These are phyloP conservation scores for Cremastinae sp. DNA, from an alignment of 2,888 invertebrate genomes.

Conservation along the genomic window DNA sequence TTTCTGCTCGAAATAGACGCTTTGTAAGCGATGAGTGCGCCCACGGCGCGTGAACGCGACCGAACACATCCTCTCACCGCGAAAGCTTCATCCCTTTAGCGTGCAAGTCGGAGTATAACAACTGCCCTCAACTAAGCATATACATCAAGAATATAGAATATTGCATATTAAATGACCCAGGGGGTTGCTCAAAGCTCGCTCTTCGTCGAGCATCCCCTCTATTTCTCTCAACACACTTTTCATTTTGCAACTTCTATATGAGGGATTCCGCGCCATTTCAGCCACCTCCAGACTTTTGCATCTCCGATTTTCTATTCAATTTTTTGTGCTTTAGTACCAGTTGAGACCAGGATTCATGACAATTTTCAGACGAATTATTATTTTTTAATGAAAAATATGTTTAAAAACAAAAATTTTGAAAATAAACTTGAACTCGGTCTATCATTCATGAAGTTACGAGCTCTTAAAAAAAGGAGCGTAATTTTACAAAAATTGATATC, in stretches of 20 bases:
- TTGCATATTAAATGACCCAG: slow-evolving; percentile 49
- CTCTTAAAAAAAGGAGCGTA: too few species aligned
- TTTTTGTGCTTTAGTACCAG: too few species aligned
- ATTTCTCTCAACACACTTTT: slow-evolving; percentile 35
- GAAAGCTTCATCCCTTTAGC: slow-evolving; percentile 24
- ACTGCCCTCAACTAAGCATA: slow-evolving; percentile 43
- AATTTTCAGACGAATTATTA: too few species aligned
- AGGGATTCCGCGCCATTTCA: too few species aligned
- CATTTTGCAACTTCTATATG: slow-evolving; percentile 36
- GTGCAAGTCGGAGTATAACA: slow-evolving; percentile 50
- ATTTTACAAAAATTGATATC: too few species aligned
- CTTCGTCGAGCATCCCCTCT: slow-evolving; percentile 49
- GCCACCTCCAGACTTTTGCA: too few species aligned
- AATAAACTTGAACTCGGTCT: slow-evolving; percentile 25
- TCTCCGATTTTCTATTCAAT: too few species aligned
- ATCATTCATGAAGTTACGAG: too few species aligned
- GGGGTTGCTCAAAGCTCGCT: slow-evolving; percentile 49
- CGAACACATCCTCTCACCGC: slow-evolving; percentile 5
- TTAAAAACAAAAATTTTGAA: too few species aligned
- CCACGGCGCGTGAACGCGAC: slow-evolving; percentile 20
- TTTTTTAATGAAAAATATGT: too few species aligned
- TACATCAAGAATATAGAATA: slow-evolving; percentile 46
- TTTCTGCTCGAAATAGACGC: slow-evolving; percentile 70
- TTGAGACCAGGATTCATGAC: too few species aligned
- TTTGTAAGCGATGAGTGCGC: slow-evolving; percentile 65